Base-by-base conservation (phyloP, 2,113 vertebrate genomes). In the Pithys albifrons region DNA sequence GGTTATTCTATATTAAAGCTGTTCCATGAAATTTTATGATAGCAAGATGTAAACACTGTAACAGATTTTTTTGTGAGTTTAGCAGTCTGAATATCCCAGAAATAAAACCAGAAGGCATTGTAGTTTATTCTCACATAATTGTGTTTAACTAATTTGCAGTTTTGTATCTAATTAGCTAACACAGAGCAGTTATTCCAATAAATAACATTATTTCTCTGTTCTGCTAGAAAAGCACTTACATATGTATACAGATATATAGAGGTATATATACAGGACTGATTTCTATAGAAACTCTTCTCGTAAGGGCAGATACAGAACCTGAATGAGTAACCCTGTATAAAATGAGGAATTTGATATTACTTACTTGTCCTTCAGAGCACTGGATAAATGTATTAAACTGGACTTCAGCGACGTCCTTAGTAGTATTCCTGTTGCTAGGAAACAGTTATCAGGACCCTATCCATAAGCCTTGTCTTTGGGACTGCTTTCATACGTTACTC, bases 371-470 rank as follows among this genome's bases (percentile, higher is more conserved):
- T 95, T 96, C 95, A 95, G 91, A 96, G 65, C 82, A 93, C 14
- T 80, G 62, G 79, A 92, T 93, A 97, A 96, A 96, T 0, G 45
- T 72, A 96, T 96, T 96, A 95, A 96, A 96, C 97, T 91, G 96
- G 97, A 97, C 97, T 95, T 96, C 92, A 52, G 75, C 64, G 58
- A 94, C 69, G 67, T 95, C 96, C 84, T 89, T 95, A 93, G 96
- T 95, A 93, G 95, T 95, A 97, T 96, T 91, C 88, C 93, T 97
- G 98, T 98, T 98, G 98, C 98, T 98, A 98, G 97, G 98, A 97
- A 97, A 98, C 98, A 25, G 93, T 91, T 96, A 90, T 93, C 83
- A 88, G 94, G 92, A 97, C 95, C 97, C 96, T 62, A 66, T 89
- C 97, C 59, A 62, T 88, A 97, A 97, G 94, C 96, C 89, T 88